Evolutionary conservation across 2,888 invertebrate species (phyloP), one percentile per base, ranked within the genome.

Genomic region (Cheilosia soror): DNA sequence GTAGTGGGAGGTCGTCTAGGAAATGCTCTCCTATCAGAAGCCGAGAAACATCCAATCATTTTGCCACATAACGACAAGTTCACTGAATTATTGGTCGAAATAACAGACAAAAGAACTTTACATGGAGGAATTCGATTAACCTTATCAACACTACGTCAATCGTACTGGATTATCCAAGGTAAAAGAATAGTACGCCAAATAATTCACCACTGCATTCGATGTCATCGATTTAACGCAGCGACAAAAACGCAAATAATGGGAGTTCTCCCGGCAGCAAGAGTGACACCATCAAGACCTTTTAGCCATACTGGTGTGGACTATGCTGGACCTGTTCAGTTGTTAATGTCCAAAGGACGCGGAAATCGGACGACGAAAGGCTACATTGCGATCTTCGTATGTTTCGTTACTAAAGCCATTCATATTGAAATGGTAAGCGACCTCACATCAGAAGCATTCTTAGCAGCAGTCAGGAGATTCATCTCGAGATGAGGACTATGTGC

Each of bases 1-100:
- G 82, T 88, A 63, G 89, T 89, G 68, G 89, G 90, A 58, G 88
- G 88, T 33, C 78, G 89, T 11, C 58, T 89, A 6, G 44, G 63
- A 29, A 42, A 87, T 60, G 71, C 88, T 27, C 20, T 63, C 1
- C 29, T 87, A 11, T 20, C 68, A 31, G 58, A 51, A 15, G 40
- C 75, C 13, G 78, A 79, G 69, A 76, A 57, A 40, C 66, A 66
- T 37, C 66, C 58, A 49, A 37, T 15, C 33, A 63, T 75, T 47
- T 20, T 76, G 13, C 76, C 76, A 2, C 57, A 37, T 15, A 66
- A 66, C 13, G 55, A 58, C 5, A 42, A 33, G 20, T 75, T 65
- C 25, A 47, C 33, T 20, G 20, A n/a, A 55, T 7, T 20, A 20
- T 20, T 20, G 20, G 20, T 20, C 20, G 20, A 20, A 20, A 20